These are phyloP conservation scores for Cecidostiba fungosa DNA, from an alignment of 2,888 invertebrate genomes.

Conservation along the genomic window DNA sequence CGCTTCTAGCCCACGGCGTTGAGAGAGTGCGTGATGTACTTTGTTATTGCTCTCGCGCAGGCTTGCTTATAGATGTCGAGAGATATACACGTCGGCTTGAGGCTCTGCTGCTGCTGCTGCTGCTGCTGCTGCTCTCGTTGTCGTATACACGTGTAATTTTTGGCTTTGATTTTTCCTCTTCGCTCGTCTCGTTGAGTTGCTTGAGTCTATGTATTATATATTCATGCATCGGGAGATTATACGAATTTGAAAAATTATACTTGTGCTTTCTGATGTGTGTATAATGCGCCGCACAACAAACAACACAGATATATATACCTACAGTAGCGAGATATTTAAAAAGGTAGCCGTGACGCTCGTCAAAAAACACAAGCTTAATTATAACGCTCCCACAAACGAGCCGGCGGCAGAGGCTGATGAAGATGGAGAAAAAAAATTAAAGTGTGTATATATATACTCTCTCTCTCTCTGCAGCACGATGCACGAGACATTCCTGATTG, in stretches of 20 bases:
- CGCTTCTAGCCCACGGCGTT: background rate
- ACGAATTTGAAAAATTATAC: background rate
- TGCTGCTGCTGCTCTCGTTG: background rate
- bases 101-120: background rate
- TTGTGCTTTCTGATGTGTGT: no score
- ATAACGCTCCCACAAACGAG: background rate
- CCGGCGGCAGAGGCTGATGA: background rate
- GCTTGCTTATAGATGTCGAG: background rate
- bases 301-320: no score
- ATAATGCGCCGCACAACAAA: no score
- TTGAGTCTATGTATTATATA: background rate
- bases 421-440: background rate
- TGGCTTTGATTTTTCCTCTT: background rate
- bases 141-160: background rate
- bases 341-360: background rate
- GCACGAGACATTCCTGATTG: conserved; percentile 23
- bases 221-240: no score
- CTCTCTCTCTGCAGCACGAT: no score
- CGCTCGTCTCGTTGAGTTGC: background rate
- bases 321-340: background rate
- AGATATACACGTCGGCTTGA: background rate
- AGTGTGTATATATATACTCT: background rate
- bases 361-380: background rate
- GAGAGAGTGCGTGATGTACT: background rate
- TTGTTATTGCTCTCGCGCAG: background rate